These are phyloP conservation scores for Cecropterus lyciades DNA, from an alignment of 1,140 invertebrate species.

Conservation along the genomic window DNA sequence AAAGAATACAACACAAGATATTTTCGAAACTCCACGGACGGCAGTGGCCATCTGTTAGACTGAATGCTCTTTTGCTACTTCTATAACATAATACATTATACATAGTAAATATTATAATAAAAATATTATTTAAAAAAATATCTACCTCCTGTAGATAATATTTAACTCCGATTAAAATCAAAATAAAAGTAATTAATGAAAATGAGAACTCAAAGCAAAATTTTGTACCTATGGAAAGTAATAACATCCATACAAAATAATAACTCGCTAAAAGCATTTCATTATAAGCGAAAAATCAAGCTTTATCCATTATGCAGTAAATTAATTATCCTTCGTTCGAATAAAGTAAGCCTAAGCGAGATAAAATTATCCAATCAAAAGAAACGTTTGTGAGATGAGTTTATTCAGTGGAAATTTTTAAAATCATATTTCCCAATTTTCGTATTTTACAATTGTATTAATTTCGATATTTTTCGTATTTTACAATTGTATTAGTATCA, in stretches of 20 bases:
- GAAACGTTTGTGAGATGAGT: constrained; percentile 10
- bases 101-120: too few relatives aligned
- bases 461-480: too few relatives aligned
- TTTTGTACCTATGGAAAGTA: neutral
- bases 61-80: too few relatives aligned
- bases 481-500: too few relatives aligned
- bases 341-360: constrained; percentile 10
- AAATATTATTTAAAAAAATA: too few relatives aligned
- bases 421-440: too few relatives aligned
- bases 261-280: constrained; percentile 9
- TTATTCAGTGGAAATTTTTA: neutral
- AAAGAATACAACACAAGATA: too few relatives aligned
- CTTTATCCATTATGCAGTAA: constrained; percentile 9
- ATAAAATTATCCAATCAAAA: constrained; percentile 21
- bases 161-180: neutral
- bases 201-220: neutral
- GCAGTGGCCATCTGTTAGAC: too few relatives aligned
- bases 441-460: too few relatives aligned
- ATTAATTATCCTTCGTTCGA: constrained; percentile 16
- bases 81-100: too few relatives aligned
- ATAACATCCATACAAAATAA: constrained; percentile 7
- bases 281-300: neutral
- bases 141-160: too few relatives aligned
- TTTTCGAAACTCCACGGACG: too few relatives aligned
- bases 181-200: neutral